phyloP scores from a whole-genome alignment of 64 coral and sea anemone genomes.

The Montipora foliosa region DNA sequence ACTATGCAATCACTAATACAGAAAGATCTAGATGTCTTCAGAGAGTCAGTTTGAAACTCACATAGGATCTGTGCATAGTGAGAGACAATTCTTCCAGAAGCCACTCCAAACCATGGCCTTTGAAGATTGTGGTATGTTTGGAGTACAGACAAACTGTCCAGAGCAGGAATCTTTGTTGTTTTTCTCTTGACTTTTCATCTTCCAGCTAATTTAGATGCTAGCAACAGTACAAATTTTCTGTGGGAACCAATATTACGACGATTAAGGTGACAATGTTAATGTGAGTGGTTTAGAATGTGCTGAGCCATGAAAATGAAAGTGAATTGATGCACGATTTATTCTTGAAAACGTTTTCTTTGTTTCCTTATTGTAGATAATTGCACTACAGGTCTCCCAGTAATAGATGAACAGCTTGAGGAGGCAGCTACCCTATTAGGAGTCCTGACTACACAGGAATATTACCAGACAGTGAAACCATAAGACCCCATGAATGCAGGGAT shows the following conservation, averaged over 20 bases:
- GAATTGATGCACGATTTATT: no score
- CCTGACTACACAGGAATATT: slow-evolving; percentile 10
- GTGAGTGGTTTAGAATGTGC: no score
- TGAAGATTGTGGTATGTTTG: slow-evolving; percentile 53
- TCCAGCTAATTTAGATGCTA: no score
- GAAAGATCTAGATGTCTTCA: slow-evolving; percentile 62
- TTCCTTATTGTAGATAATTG: neutral
- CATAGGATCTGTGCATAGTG: slow-evolving; percentile 57
- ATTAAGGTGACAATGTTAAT: no score
- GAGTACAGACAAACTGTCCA: neutral
- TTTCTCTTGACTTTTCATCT: neutral
- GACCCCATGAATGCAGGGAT: slow-evolving; percentile 7
- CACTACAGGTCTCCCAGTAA: neutral
- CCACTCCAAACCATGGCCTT: slow-evolving; percentile 45
- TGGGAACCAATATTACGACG: no score
- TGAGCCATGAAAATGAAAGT: no score
- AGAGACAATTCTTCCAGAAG: slow-evolving; percentile 51
- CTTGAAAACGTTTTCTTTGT: no score
- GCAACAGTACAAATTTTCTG: no score
- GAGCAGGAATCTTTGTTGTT: neutral
- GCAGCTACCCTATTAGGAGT: neutral
- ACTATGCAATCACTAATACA: slow-evolving; percentile 43
- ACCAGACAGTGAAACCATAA: neutral
- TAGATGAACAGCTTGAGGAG: neutral
- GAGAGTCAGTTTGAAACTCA: slow-evolving; percentile 63